phyloP scores from a whole-genome alignment of 2,888 invertebrate species.

The Macrophya alboannulata region DNA sequence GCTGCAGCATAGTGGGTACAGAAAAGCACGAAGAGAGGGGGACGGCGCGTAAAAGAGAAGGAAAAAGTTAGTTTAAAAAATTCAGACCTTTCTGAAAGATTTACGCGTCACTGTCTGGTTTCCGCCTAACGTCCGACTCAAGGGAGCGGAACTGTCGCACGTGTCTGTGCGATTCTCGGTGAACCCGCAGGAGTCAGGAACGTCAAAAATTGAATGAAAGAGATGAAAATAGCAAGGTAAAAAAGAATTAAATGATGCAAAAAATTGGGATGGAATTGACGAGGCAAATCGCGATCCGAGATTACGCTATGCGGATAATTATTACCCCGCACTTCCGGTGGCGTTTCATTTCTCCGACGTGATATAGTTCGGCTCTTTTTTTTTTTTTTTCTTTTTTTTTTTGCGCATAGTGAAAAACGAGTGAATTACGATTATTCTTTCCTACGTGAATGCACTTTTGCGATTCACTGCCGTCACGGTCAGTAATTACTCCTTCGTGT shows the following conservation, averaged over 20 bases:
- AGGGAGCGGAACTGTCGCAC: slow-evolving; percentile 11
- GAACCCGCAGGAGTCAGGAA: slow-evolving; percentile 5
- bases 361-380: slow-evolving; percentile 24
- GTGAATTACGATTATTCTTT: slow-evolving; percentile 50
- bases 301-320: slow-evolving; percentile 25
- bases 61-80: slow-evolving; percentile 47
- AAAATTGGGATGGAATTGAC: neutral
- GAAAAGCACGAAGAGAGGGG: neutral
- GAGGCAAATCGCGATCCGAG: neutral
- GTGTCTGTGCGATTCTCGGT: neutral
- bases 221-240: neutral
- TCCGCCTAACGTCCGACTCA: slow-evolving; percentile 23
- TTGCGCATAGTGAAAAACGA: neutral
- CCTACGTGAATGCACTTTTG: slow-evolving; percentile 45
- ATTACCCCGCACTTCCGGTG: slow-evolving; percentile 38
- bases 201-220: neutral
- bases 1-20: slow-evolving; percentile 7
- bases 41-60: neutral
- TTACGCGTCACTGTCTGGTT: slow-evolving; percentile 49
- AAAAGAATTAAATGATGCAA: neutral
- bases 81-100: slow-evolving; percentile 47
- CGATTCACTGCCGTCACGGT: slow-evolving; percentile 48
- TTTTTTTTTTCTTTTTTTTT: neutral
- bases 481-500: slow-evolving; percentile 56
- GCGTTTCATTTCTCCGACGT: slow-evolving; percentile 44